Conservation (phyloP, 2,797 vertebrate species). For the Siniperca obscura region DNA sequence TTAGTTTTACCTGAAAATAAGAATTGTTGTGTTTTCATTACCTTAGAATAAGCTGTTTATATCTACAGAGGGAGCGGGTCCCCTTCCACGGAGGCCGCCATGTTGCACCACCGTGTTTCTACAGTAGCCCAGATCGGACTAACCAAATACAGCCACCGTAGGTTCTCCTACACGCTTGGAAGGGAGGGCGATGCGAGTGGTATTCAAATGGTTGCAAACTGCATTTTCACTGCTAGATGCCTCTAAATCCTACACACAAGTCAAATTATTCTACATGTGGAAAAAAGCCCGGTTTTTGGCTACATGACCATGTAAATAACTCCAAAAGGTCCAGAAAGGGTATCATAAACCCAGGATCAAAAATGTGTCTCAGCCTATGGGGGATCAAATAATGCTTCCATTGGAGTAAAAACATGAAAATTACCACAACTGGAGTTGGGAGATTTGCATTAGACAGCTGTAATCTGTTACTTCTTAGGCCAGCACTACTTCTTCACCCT, state of each 20-base stretch:
- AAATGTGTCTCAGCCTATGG: not conserved
- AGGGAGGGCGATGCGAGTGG: no score
- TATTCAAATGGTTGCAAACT: no score
- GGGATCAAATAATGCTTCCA: not conserved
- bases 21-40: no score
- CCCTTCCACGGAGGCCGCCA: no score
- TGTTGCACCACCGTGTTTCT: no score
- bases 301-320: not conserved
- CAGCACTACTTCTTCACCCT: constrained; percentile 18
- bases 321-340: not conserved
- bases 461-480: constrained; percentile 3
- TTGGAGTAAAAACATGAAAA: not conserved
- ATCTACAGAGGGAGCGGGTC: no score
- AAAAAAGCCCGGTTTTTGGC: not conserved
- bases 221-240: no score
- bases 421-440: not conserved
- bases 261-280: not conserved
- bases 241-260: not conserved
- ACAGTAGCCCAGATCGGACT: no score
- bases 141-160: no score
- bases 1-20: no score
- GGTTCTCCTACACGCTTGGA: no score
- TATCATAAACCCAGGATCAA: not conserved
- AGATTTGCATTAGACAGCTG: constrained; percentile 2
- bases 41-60: no score